Percentiles rank a stretch among this genome's conserved stretches.
Conservation (phyloP, 2,888 invertebrate genomes). For the Dendrolimus pini region DNA sequence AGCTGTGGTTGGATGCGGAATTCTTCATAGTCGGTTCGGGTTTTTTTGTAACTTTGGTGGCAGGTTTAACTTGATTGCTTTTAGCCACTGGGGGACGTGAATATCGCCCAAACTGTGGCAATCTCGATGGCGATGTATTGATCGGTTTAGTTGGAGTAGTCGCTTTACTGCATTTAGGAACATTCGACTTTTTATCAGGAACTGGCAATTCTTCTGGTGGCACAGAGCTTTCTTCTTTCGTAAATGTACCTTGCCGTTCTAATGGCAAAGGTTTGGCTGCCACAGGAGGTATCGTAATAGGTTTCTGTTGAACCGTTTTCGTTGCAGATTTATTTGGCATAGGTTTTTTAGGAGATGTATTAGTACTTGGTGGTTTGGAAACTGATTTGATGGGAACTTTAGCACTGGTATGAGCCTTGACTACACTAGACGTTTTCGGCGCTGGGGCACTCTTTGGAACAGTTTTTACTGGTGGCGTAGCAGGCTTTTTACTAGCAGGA, state of each 20-base stretch:
- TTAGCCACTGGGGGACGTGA: constrained; percentile 40
- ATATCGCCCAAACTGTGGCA: constrained; percentile 50
- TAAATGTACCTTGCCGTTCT: constrained; percentile 93
- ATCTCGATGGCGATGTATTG: constrained; percentile 62
- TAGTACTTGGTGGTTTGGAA: constrained; percentile 38
- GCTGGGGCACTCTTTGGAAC: constrained; percentile 31
- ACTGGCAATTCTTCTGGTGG: constrained; percentile 52
- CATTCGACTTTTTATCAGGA: constrained; percentile 40
- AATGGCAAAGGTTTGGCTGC: constrained; percentile 69
- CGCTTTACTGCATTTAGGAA: constrained; percentile 32
- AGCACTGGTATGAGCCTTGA: constrained; percentile 44
- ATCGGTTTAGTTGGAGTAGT: constrained; percentile 41
- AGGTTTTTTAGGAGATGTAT: constrained; percentile 56
- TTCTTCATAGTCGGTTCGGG: constrained; percentile 55
- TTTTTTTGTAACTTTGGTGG: constrained; percentile 30
- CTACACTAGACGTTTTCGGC: constrained; percentile 27
- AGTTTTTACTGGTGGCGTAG: constrained; percentile 22
- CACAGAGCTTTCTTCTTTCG: constrained; percentile 84
- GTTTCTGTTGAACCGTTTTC: constrained; percentile 38
- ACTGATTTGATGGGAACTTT: constrained; percentile 42
- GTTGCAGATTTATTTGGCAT: constrained; percentile 42
- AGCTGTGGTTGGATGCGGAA: constrained; percentile 74
- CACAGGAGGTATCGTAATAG: constrained; percentile 33
- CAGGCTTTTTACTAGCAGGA: constrained; percentile 44
- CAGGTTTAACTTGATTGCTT: constrained; percentile 28